Conservation (phyloP, 2,797 vertebrate species). For the Iguana delicatissima region DNA sequence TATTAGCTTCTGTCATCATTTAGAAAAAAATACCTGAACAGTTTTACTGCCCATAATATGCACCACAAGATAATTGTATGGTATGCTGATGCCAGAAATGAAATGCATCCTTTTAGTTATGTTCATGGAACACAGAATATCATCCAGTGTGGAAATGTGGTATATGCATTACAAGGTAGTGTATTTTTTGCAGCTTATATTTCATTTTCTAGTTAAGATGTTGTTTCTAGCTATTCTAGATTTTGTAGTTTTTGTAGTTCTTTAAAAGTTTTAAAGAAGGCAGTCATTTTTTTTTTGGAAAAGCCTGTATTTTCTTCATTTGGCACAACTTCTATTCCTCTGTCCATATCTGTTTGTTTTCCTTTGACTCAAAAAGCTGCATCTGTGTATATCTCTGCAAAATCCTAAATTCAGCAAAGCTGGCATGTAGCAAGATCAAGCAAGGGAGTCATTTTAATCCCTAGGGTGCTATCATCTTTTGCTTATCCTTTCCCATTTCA, state of each 20-base stretch:
- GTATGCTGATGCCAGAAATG: neutral
- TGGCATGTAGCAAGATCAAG: neutral
- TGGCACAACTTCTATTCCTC: neutral
- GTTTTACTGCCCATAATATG: neutral
- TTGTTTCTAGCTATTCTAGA: neutral
- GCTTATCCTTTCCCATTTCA: neutral
- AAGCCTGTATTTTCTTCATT: neutral
- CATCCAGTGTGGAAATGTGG: too few relatives aligned
- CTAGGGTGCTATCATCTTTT: neutral
- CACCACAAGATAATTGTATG: neutral
- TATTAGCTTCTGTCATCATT: slow-evolving; percentile 25
- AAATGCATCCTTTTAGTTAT: neutral
- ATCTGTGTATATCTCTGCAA: neutral
- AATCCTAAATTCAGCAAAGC: neutral
- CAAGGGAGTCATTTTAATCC: neutral
- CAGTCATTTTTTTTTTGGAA: neutral
- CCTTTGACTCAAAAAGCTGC: neutral
- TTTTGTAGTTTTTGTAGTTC: neutral
- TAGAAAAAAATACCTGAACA: slow-evolving; percentile 30
- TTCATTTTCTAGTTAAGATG: neutral
- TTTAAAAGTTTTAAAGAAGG: neutral
- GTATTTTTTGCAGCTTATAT: neutral
- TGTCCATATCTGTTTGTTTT: neutral
- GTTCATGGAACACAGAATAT: neutral
- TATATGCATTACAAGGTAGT: neutral